Evolutionary conservation across 2,113 vertebrate genomes (phyloP).

Genomic region (Lucifuga dentata): DNA sequence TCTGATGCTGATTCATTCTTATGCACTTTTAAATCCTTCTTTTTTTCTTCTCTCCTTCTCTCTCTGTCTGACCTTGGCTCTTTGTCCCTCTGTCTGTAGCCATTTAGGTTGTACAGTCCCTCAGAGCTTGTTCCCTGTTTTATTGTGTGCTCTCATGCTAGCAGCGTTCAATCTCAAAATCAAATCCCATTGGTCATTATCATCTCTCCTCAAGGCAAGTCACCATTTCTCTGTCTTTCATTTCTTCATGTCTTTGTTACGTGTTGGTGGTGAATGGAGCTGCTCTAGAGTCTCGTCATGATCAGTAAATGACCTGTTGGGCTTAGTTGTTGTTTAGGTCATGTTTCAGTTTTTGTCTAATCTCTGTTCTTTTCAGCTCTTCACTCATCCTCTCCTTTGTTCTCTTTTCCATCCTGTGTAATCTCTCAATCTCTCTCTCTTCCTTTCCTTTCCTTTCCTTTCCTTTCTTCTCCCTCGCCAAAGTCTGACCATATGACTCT

Average conservation of each 20-base stretch:
- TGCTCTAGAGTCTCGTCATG: background rate
- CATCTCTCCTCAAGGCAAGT: constrained; percentile 18
- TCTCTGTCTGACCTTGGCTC: constrained; percentile 28
- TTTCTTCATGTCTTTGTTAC: constrained; percentile 25
- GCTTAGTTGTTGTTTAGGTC: background rate
- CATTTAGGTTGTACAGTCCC: constrained; percentile 22
- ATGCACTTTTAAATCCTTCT: background rate
- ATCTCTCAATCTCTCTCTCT: constrained; percentile 9
- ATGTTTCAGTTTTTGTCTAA: no score
- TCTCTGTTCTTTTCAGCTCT: no score
- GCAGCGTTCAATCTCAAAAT: constrained; percentile 29
- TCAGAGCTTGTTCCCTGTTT: constrained; percentile 21
- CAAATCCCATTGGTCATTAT: constrained; percentile 44
- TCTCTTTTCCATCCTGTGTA: constrained; percentile 11
- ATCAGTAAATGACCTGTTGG: background rate
- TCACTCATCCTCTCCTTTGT: constrained; percentile 14
- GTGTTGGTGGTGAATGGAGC: background rate
- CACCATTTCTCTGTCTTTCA: constrained; percentile 5
- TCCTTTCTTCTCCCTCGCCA: constrained; percentile 18
- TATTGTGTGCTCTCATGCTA: constrained; percentile 5
- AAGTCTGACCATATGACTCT: constrained; percentile 38
- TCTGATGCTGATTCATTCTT: background rate
- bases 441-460: constrained; percentile 3
- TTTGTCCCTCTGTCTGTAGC: constrained; percentile 22
- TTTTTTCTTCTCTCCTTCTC: constrained; percentile 10